phyloP scores from a whole-genome alignment of 2,797 vertebrate species.

The Diplodus puntazzo region DNA sequence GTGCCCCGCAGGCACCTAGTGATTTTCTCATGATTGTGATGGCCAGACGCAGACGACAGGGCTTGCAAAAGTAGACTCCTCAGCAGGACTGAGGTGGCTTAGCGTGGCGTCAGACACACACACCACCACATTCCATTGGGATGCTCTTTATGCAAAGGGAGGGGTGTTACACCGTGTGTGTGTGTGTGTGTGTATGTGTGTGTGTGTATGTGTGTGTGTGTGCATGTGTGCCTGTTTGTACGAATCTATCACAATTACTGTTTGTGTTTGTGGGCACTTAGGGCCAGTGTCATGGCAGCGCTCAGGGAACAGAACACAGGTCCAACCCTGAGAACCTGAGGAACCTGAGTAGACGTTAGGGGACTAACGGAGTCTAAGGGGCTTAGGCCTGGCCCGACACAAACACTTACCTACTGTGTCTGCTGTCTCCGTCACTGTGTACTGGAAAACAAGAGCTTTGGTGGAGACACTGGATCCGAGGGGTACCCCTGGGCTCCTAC shows the following conservation, averaged over 20 bases:
- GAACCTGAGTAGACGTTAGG: constrained; percentile 81
- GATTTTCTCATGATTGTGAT: constrained; percentile 88
- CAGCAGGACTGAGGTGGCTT: constrained; percentile 87
- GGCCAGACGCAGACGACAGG: constrained; percentile 85
- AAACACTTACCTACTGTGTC: constrained; percentile 82
- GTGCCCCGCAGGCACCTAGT: constrained; percentile 84
- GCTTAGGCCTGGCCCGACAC: constrained; percentile 81
- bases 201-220: constrained; percentile 41
- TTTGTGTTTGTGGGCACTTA: constrained; percentile 79
- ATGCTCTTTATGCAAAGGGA: constrained; percentile 74
- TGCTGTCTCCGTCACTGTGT: constrained; percentile 83
- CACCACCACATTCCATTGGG: constrained; percentile 83
- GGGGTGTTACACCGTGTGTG: constrained; percentile 47
- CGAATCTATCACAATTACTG: constrained; percentile 78
- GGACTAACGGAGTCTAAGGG: constrained; percentile 80
- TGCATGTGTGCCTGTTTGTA: constrained; percentile 61
- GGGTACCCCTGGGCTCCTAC: constrained; percentile 64
- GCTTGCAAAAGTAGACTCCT: constrained; percentile 85
- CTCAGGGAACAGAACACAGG: constrained; percentile 66
- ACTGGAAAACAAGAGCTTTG: constrained; percentile 85
- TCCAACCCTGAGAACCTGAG: constrained; percentile 78
- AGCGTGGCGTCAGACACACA: constrained; percentile 86
- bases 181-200: constrained; percentile 40
- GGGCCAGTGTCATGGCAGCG: constrained; percentile 69
- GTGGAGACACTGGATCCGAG: constrained; percentile 72